Conservation (phyloP, 2,797 vertebrate genomes). For the Hafferia zeledoni region DNA sequence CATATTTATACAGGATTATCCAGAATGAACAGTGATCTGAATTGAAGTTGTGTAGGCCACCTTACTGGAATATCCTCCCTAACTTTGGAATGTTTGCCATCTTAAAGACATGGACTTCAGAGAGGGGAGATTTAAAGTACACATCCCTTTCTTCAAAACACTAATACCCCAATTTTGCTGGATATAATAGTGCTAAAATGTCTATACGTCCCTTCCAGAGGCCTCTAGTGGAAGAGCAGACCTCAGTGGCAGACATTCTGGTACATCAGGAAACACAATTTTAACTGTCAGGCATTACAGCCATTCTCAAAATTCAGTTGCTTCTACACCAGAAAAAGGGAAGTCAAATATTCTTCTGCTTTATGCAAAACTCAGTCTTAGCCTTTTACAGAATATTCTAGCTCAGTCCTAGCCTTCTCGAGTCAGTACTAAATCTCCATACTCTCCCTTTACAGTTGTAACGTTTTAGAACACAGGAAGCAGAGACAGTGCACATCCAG, state of each 20-base stretch:
- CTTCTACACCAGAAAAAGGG: background rate
- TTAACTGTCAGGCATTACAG: background rate
- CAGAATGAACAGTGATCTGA: background rate
- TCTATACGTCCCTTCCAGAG: background rate
- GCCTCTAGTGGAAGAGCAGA: background rate
- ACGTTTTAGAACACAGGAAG: background rate
- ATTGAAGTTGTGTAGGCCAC: background rate
- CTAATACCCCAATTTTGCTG: background rate
- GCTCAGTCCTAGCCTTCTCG: background rate
- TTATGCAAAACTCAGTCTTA: background rate
- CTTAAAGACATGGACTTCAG: background rate
- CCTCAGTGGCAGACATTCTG: background rate
- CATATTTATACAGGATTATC: background rate
- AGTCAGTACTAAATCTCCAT: background rate
- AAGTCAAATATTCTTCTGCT: background rate
- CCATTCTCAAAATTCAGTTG: background rate
- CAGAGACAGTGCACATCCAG: background rate
- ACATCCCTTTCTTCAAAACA: background rate
- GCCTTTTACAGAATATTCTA: background rate
- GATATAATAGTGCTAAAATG: background rate
- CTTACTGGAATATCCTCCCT: background rate
- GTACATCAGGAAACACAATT: background rate
- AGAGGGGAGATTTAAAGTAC: background rate
- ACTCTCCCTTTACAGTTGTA: background rate
- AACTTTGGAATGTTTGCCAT: background rate